Percentiles rank a stretch among this genome's conserved stretches.
Evolutionary conservation across 2,888 invertebrate genomes (phyloP).

Genomic region (Phrixothrix hirtus): DNA sequence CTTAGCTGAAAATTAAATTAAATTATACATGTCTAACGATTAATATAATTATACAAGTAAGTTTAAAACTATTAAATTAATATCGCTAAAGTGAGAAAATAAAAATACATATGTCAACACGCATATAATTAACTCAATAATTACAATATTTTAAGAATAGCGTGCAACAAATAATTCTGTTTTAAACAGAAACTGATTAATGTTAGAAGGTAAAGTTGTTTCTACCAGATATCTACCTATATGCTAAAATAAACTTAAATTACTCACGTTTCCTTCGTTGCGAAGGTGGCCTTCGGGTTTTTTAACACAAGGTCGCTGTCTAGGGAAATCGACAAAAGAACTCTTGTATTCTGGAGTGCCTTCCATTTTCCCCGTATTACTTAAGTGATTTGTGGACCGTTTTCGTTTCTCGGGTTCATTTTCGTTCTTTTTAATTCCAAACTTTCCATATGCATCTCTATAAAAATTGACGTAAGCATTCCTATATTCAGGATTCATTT

Average conservation of each 20-base stretch:
- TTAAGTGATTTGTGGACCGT: slow-evolving; percentile 35
- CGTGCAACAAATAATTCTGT: neutral
- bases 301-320: slow-evolving; percentile 54
- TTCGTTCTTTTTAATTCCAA: slow-evolving; percentile 25
- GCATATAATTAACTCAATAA: no score
- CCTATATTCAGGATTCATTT: slow-evolving; percentile 55
- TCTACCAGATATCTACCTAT: no score
- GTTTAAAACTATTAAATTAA: no score
- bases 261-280: slow-evolving; percentile 47
- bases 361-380: slow-evolving; percentile 43
- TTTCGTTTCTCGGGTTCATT: slow-evolving; percentile 33
- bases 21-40: no score
- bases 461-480: slow-evolving; percentile 49
- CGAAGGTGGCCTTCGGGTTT: slow-evolving; percentile 48
- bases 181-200: neutral
- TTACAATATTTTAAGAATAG: no score
- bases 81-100: no score
- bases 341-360: slow-evolving; percentile 45
- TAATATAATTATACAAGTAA: no score
- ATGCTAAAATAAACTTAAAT: neutral
- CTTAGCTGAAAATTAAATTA: no score
- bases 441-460: slow-evolving; percentile 22
- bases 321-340: slow-evolving; percentile 56
- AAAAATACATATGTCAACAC: no score
- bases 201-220: neutral